Conservation (phyloP, 1,140 invertebrate genomes). For the Bombyx mori region DNA sequence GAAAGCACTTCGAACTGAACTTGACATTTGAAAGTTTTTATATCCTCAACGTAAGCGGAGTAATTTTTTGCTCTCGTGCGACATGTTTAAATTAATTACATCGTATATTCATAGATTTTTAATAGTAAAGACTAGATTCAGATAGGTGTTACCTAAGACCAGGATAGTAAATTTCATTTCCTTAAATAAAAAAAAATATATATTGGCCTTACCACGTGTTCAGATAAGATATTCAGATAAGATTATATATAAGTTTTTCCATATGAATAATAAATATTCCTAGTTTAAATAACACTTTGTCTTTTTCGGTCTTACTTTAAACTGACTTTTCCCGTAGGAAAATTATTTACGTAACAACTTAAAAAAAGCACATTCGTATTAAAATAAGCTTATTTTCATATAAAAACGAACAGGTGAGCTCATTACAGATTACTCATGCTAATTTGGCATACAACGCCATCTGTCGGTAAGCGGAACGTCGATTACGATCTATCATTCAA, state of each 20-base stretch:
- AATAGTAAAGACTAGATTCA: too few species aligned
- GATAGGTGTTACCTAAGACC: too few species aligned
- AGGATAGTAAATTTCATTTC: too few species aligned
- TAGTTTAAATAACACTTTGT: too few species aligned
- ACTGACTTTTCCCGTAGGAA: not conserved
- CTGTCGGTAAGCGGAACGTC: conserved; percentile 32
- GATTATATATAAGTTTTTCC: not conserved
- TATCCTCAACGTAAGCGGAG: too few species aligned
- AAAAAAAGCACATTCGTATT: not conserved
- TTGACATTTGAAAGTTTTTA: too few species aligned
- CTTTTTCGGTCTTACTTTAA: not conserved
- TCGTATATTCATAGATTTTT: too few species aligned
- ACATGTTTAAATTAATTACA: too few species aligned
- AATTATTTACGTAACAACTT: conserved; percentile 1
- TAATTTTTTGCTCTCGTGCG: too few species aligned
- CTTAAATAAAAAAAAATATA: too few species aligned
- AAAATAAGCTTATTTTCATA: not conserved
- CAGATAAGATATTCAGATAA: not conserved
- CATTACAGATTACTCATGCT: conserved; percentile 45
- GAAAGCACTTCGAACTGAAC: too few species aligned
- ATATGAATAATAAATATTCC: not conserved
- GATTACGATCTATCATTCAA: conserved; percentile 35
- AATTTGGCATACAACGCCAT: conserved; percentile 42
- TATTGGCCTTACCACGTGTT: too few species aligned
- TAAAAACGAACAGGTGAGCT: conserved; percentile 37